Evolutionary conservation across 1,140 invertebrate species (phyloP).

Genomic region (Heliconius nattereri): DNA sequence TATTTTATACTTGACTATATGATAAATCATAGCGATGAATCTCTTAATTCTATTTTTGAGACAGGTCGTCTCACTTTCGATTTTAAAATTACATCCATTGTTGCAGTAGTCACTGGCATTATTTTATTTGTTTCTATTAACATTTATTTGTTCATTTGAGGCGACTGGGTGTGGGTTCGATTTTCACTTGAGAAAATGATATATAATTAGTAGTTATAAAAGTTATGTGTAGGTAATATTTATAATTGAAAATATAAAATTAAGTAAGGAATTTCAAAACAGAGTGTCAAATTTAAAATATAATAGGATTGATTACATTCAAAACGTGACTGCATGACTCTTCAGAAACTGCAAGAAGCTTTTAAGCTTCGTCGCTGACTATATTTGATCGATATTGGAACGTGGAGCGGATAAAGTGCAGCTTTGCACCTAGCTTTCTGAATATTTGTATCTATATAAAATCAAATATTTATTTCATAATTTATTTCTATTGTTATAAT

Average conservation of each 20-base stretch:
- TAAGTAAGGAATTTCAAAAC: not conserved
- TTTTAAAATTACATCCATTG: too few relatives aligned
- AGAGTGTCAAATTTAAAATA: not conserved
- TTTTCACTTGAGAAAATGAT: too few relatives aligned
- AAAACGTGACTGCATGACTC: not conserved
- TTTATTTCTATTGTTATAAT: not conserved
- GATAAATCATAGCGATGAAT: too few relatives aligned
- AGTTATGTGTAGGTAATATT: too few relatives aligned
- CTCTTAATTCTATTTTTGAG: too few relatives aligned
- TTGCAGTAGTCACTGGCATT: too few relatives aligned
- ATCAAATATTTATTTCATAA: not conserved
- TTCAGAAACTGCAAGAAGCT: not conserved
- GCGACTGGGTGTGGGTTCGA: too few relatives aligned
- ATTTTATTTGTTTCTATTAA: too few relatives aligned
- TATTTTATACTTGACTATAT: not conserved
- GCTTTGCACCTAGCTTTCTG: not conserved
- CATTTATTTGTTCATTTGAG: too few relatives aligned
- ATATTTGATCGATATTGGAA: slow-evolving; percentile 7
- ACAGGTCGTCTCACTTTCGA: too few relatives aligned
- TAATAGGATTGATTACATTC: not conserved
- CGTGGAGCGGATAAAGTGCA: slow-evolving; percentile 13
- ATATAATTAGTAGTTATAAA: too few relatives aligned
- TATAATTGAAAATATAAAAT: not conserved
- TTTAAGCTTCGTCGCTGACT: not conserved
- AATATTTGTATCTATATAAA: not conserved